phyloP scores from a whole-genome alignment of 92 coral and sea anemone genomes.

The Zoanthus solanderi region DNA sequence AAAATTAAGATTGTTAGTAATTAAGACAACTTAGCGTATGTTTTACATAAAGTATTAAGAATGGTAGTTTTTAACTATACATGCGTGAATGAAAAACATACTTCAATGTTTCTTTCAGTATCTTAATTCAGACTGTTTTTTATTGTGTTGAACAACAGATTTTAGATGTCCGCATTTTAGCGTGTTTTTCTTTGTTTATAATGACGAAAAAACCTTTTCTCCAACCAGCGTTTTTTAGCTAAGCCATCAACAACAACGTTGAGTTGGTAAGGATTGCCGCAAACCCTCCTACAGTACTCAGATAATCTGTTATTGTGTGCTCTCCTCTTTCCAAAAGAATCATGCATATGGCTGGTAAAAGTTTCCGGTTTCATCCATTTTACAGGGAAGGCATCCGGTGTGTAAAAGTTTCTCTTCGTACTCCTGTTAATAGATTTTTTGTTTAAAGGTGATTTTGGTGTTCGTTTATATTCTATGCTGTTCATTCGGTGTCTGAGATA shows the following conservation, averaged over 20 bases:
- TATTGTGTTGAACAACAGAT: background rate
- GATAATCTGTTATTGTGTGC: too few species aligned
- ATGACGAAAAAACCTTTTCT: background rate
- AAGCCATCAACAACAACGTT: background rate
- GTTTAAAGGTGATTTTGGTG: background rate
- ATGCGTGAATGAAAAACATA: too few species aligned
- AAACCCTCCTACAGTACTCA: conserved; percentile 7
- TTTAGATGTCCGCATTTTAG: background rate
- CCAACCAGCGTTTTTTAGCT: conserved; percentile 6
- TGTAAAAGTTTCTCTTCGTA: background rate
- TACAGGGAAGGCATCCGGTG: background rate
- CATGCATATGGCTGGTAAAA: background rate
- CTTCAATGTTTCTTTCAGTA: too few species aligned
- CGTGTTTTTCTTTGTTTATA: background rate
- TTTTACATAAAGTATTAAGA: too few species aligned
- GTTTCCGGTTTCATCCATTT: background rate
- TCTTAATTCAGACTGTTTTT: background rate
- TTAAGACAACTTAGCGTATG: too few species aligned
- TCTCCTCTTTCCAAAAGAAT: background rate
- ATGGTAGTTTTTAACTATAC: too few species aligned
- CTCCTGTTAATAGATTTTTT: background rate
- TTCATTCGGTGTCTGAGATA: background rate
- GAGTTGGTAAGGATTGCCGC: background rate
- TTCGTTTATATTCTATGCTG: background rate
- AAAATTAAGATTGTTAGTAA: too few species aligned